Percentiles rank a stretch among this genome's conserved stretches.
These are phyloP conservation scores for Tenthredo mesomela DNA, from an alignment of 2,888 invertebrate genomes.

Conservation along the genomic window DNA sequence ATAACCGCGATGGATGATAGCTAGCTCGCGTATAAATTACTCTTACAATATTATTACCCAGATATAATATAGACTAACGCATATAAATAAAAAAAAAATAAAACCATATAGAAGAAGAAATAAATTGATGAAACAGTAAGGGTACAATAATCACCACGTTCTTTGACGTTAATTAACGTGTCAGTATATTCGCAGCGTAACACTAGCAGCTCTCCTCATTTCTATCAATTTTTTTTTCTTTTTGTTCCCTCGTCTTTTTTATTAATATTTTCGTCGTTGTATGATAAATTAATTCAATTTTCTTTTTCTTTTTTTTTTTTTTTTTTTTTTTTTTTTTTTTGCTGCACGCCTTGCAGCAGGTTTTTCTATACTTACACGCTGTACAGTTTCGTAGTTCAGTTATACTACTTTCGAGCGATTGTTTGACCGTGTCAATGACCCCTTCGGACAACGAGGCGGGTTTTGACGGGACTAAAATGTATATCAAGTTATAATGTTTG, in stretches of 20 bases:
- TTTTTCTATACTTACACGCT: background rate
- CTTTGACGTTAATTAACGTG: conserved; percentile 42
- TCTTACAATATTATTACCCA: conserved; percentile 6
- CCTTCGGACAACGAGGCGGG: conserved; percentile 7
- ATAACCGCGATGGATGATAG: background rate
- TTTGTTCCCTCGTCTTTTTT: background rate
- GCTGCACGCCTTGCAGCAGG: background rate
- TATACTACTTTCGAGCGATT: conserved; percentile 27
- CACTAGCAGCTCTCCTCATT: conserved; percentile 8
- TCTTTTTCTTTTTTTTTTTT: too few species aligned
- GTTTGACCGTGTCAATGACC: conserved; percentile 44
- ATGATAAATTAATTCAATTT: conserved; percentile 26
- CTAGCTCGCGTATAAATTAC: background rate
- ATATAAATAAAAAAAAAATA: background rate
- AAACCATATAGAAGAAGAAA: background rate
- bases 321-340: background rate
- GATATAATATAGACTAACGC: background rate
- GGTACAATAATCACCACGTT: conserved; percentile 18
- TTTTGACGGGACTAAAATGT: conserved; percentile 35
- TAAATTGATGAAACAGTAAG: conserved; percentile 39
- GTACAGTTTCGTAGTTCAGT: conserved; percentile 8
- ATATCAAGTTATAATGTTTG: conserved; percentile 21
- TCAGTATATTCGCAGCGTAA: conserved; percentile 10
- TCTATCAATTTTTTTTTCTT: background rate
- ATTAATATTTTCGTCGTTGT: background rate